Percentiles rank a stretch among this genome's conserved stretches.
Conservation (phyloP, 1,140 invertebrate species). For the Archegozetes longisetosus region DNA sequence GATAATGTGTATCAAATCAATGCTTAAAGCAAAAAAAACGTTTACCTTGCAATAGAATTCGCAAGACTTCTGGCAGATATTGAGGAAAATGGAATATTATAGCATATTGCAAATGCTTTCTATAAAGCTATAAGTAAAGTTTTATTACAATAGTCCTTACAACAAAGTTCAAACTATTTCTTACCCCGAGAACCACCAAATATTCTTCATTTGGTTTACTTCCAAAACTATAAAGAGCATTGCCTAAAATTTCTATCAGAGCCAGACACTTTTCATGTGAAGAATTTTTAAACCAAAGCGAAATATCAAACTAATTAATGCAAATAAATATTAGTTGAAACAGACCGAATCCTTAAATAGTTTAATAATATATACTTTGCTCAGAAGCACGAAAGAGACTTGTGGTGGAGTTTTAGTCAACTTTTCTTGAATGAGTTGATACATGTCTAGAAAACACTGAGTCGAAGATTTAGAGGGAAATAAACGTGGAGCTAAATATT, state of each 20-base stretch:
- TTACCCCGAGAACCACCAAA: slow-evolving; percentile 12
- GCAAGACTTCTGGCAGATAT: no score
- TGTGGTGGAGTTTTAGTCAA: not conserved
- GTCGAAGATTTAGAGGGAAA: not conserved
- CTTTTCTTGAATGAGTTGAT: slow-evolving; percentile 5
- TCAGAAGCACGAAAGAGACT: slow-evolving; percentile 9
- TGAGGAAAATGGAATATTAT: no score
- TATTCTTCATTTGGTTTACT: slow-evolving; percentile 1
- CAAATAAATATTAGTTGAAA: not conserved
- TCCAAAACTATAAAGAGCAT: slow-evolving; percentile 2
- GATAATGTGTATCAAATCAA: no score
- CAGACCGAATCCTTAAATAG: not conserved
- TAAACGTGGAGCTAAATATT: slow-evolving; percentile 8
- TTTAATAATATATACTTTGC: slow-evolving; percentile 6
- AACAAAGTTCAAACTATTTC: not conserved
- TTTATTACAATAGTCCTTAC: not conserved
- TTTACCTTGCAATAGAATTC: no score
- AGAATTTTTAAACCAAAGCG: slow-evolving; percentile 1
- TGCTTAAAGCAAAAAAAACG: no score
- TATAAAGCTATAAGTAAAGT: slow-evolving; percentile 2
- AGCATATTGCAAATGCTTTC: slow-evolving; percentile 10
- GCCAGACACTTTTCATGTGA: not conserved
- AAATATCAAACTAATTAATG: slow-evolving; percentile 6
- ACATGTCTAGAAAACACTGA: slow-evolving; percentile 8
- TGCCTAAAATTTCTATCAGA: not conserved